Percentiles rank a stretch among this genome's conserved stretches.
phyloP scores from a whole-genome alignment of 2,797 vertebrate genomes.

The Limnodromus scolopaceus region DNA sequence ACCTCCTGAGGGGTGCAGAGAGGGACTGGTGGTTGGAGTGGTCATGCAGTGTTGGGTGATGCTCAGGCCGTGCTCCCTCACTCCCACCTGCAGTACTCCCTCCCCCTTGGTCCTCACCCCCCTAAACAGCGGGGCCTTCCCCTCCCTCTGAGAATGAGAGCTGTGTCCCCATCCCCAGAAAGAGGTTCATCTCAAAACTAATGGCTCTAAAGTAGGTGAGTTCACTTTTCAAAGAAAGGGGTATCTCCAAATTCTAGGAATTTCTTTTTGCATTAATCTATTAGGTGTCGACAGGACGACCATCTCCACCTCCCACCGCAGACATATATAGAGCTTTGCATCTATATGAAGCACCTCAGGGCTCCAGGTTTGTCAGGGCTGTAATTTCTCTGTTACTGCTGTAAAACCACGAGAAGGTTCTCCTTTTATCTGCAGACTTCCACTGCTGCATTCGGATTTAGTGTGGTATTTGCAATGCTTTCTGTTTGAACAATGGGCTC shows the following conservation, averaged over 20 bases:
- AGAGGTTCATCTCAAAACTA: background rate
- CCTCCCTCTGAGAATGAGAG: background rate
- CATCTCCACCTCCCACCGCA: background rate
- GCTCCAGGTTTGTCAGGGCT: background rate
- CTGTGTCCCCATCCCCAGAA: background rate
- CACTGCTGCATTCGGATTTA: constrained; percentile 8
- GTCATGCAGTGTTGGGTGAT: accelerated
- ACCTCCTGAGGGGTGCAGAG: background rate
- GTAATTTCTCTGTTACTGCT: background rate
- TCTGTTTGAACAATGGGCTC: constrained; percentile 59
- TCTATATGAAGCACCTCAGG: background rate
- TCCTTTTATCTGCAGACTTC: background rate
- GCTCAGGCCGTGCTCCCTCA: background rate
- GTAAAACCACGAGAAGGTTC: constrained; percentile 48
- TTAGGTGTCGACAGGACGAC: background rate
- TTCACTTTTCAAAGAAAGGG: background rate
- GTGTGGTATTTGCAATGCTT: constrained; percentile 57
- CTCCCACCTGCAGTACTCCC: background rate
- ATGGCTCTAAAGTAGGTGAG: background rate
- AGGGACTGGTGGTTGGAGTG: background rate
- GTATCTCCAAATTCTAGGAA: background rate
- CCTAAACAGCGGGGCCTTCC: background rate
- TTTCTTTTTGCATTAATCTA: background rate
- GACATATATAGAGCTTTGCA: background rate
- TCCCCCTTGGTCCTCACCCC: background rate